A percentile compares a stretch with the other conserved stretches of the same genome.
phyloP scores from a whole-genome alignment of 2,888 invertebrate genomes.

The Oasisia sp. region DNA sequence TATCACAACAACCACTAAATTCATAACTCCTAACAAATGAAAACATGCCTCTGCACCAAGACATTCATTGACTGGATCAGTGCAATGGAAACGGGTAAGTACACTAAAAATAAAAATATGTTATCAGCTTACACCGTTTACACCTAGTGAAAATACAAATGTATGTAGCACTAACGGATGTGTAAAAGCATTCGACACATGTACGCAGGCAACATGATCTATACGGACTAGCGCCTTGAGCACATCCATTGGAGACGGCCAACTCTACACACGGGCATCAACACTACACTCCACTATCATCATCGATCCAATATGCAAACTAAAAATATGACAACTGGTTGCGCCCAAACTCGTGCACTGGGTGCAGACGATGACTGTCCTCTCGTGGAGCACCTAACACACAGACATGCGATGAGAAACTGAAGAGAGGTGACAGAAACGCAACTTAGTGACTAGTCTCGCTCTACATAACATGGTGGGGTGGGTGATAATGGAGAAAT shows the following conservation, averaged over 20 bases:
- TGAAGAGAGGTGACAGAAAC: conserved; percentile 5
- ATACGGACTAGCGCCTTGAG: not conserved
- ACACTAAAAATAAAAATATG: not conserved
- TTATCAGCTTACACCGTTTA: not conserved
- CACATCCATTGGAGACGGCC: not conserved
- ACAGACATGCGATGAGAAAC: conserved; percentile 6
- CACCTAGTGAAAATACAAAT: no score
- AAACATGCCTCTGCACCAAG: not conserved
- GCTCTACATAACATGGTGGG: not conserved
- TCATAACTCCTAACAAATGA: not conserved
- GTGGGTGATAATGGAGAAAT: conserved; percentile 13
- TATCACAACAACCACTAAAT: not conserved
- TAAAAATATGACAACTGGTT: conserved; percentile 4
- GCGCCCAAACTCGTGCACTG: not conserved
- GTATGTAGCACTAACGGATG: not conserved
- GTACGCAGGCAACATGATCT: conserved; percentile 9
- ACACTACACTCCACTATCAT: not conserved
- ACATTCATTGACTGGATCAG: not conserved
- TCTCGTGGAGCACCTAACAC: not conserved
- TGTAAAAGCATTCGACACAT: not conserved
- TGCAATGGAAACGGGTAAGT: not conserved
- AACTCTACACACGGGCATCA: not conserved
- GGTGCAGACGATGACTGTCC: not conserved
- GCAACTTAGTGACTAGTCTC: conserved; percentile 5
- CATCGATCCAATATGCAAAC: not conserved